phyloP scores from a whole-genome alignment of 2,113 vertebrate genomes.

The Sinocyclocheilus grahami region DNA sequence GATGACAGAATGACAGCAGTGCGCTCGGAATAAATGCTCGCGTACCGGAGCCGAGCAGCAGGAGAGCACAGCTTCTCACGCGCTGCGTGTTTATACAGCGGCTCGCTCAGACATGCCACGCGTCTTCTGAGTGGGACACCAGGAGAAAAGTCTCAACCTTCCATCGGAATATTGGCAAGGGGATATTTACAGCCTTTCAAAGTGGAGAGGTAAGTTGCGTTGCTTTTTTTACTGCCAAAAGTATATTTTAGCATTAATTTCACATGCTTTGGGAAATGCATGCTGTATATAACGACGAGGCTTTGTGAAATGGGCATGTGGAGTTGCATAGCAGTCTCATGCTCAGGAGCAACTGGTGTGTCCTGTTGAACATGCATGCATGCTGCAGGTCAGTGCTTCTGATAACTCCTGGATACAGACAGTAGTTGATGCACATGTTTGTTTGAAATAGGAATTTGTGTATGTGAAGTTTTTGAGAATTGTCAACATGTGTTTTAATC shows the following conservation, averaged over 20 bases:
- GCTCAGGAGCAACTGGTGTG: constrained; percentile 44
- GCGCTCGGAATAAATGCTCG: constrained; percentile 80
- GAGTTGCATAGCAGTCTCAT: background rate
- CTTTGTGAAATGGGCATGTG: background rate
- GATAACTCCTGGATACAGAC: background rate
- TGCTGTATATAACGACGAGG: background rate
- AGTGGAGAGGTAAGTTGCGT: constrained; percentile 15
- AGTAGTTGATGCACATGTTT: background rate
- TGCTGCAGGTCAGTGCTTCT: background rate
- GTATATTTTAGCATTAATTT: background rate
- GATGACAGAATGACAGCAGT: constrained; percentile 18
- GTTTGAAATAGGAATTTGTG: background rate
- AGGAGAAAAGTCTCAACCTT: constrained; percentile 48
- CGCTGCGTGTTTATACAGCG: constrained; percentile 76
- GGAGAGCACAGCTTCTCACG: constrained; percentile 72
- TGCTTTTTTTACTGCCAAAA: background rate
- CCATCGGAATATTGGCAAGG: constrained; percentile 8
- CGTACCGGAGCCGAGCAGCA: constrained; percentile 72
- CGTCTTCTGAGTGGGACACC: constrained; percentile 65
- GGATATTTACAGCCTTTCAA: background rate
- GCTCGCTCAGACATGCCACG: constrained; percentile 68
- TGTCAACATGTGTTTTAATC: background rate
- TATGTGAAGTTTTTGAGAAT: background rate
- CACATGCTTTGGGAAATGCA: background rate
- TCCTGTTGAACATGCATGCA: constrained; percentile 19